Evolutionary conservation across 2,797 vertebrate genomes (phyloP).

Genomic region (Bovichtus diacanthus): DNA sequence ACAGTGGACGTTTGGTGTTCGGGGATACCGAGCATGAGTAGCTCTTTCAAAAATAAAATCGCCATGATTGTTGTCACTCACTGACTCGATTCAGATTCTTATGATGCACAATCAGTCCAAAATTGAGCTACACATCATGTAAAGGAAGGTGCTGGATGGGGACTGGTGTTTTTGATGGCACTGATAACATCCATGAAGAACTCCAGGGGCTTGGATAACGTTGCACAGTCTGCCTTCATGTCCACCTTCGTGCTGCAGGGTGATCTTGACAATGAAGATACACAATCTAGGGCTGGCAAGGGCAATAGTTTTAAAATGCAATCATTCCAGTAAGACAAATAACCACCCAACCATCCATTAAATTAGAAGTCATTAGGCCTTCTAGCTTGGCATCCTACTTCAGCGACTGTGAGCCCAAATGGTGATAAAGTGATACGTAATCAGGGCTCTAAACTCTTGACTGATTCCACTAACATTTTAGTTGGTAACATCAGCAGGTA

Average conservation of each 20-base stretch:
- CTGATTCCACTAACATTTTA: constrained; percentile 15
- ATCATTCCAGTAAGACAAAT: constrained; percentile 12
- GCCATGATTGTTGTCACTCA: not conserved
- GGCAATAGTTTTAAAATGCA: constrained; percentile 9
- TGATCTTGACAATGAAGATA: not conserved
- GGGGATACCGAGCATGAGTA: not conserved
- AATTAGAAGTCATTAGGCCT: constrained; percentile 13
- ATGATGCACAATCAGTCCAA: not conserved
- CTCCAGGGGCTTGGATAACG: not conserved
- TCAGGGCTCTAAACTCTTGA: not conserved
- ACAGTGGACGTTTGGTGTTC: not conserved
- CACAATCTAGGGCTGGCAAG: not conserved
- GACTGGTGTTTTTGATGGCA: not conserved
- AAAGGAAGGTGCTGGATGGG: not conserved
- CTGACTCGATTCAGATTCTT: not conserved
- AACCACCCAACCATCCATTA: constrained; percentile 6
- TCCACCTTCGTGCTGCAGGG: not conserved
- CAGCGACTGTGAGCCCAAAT: constrained; percentile 25
- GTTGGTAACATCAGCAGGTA: constrained; percentile 3
- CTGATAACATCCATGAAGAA: not conserved
- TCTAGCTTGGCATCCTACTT: constrained; percentile 5
- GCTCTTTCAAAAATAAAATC: not conserved
- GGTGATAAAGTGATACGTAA: constrained; percentile 11
- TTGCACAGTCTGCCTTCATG: constrained; percentile 13
- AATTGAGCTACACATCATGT: constrained; percentile 10